Evolutionary conservation across 53 echinoderm and acorn worm genomes (phyloP).

Genomic region (Henricia sp.): DNA sequence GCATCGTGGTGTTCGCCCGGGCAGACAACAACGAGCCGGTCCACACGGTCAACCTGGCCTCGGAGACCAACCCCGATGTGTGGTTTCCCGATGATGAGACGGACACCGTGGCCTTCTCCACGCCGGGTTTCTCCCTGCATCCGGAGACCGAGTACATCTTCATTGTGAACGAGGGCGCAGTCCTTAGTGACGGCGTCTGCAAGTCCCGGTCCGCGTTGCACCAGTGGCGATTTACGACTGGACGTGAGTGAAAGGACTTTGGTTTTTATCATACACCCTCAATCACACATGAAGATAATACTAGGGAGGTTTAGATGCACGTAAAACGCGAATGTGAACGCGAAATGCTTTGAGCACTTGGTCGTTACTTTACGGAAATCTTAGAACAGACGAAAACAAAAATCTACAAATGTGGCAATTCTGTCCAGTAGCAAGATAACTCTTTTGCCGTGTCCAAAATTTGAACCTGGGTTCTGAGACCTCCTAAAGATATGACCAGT

Average conservation of each 20-base stretch:
- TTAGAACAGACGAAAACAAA: too few species aligned
- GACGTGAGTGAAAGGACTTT: slow-evolving; percentile 16
- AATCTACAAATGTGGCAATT: too few species aligned
- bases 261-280: background rate
- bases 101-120: slow-evolving; percentile 21
- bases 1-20: slow-evolving; percentile 37
- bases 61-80: background rate
- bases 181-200: slow-evolving; percentile 30
- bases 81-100: background rate
- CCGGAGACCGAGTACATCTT: slow-evolving; percentile 27
- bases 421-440: too few species aligned
- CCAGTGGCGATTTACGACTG: slow-evolving; percentile 19
- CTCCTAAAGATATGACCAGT: too few species aligned
- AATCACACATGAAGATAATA: too few species aligned
- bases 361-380: too few species aligned
- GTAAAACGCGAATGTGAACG: too few species aligned
- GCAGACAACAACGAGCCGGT: slow-evolving; percentile 3
- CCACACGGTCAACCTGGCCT: slow-evolving; percentile 36
- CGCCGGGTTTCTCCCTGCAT: slow-evolving; percentile 35
- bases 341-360: too few species aligned
- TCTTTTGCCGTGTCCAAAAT: too few species aligned
- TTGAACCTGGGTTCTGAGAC: too few species aligned
- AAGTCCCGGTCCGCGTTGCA: slow-evolving; percentile 20
- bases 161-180: slow-evolving; percentile 55
- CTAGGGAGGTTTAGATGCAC: too few species aligned